These are phyloP conservation scores for Ataeniobius toweri DNA, from an alignment of 2,797 vertebrate species.

Conservation along the genomic window DNA sequence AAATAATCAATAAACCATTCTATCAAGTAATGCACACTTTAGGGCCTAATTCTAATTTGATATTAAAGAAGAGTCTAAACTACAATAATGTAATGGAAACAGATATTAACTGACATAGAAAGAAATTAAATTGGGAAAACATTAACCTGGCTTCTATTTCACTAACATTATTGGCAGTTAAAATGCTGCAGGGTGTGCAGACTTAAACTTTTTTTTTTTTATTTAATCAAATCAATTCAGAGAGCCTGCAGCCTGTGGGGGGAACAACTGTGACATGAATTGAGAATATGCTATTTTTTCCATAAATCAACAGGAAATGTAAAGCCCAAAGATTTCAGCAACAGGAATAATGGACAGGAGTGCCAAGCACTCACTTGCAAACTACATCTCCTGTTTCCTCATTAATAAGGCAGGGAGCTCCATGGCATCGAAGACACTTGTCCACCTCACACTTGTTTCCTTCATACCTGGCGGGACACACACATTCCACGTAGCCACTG, in stretches of 20 bases:
- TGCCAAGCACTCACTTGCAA: conserved; percentile 90
- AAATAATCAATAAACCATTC: background rate
- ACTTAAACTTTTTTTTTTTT: conserved; percentile 3
- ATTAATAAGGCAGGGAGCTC: conserved; percentile 89
- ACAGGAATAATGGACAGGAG: conserved; percentile 18
- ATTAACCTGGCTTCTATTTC: conserved; percentile 32
- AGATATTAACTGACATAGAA: background rate
- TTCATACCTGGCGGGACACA: conserved; percentile 90
- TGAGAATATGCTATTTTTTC: background rate
- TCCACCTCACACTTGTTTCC: conserved; percentile 94
- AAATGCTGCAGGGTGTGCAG: conserved; percentile 6
- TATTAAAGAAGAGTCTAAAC: no score
- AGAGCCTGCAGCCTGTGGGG: conserved; percentile 5
- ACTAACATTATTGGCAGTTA: conserved; percentile 23
- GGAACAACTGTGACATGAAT: conserved; percentile 3
- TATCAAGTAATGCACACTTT: no score
- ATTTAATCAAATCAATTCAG: conserved; percentile 40
- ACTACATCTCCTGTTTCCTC: conserved; percentile 87
- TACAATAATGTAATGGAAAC: background rate
- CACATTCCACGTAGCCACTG: conserved; percentile 91
- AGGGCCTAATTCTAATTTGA: no score
- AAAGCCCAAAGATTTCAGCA: conserved; percentile 6
- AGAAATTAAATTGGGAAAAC: background rate
- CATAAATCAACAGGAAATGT: conserved; percentile 23
- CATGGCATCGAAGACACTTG: conserved; percentile 91